Evolutionary conservation across 2,797 vertebrate species (phyloP).

Genomic region (Myotis daubentonii): DNA sequence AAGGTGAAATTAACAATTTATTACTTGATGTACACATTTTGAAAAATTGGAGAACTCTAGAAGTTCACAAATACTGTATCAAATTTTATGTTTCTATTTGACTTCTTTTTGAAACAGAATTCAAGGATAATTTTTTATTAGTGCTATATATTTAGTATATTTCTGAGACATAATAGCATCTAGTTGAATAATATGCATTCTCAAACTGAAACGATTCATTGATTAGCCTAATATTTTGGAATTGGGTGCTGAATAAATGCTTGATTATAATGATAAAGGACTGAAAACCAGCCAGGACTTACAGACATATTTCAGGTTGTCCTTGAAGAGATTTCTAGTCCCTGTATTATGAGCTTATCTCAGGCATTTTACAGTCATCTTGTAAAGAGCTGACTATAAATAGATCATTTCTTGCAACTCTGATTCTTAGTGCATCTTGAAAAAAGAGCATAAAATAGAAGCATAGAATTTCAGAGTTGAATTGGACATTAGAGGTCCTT

Average conservation of each 20-base stretch:
- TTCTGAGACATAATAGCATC: conserved; percentile 14
- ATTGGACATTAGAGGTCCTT: not conserved
- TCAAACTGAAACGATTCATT: not conserved
- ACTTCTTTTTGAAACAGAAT: conserved; percentile 22
- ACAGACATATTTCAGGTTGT: conserved; percentile 48
- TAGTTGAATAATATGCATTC: not conserved
- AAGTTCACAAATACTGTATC: not conserved
- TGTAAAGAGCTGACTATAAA: conserved; percentile 60
- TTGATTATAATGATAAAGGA: conserved; percentile 37
- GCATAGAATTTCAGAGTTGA: not conserved
- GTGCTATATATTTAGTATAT: not conserved
- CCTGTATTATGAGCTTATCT: conserved; percentile 39
- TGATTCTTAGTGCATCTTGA: conserved; percentile 43
- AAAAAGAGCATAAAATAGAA: conserved; percentile 52
- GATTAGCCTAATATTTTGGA: not conserved
- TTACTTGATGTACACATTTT: conserved; percentile 1
- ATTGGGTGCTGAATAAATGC: not conserved
- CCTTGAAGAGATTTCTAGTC: conserved; percentile 50
- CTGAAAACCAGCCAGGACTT: not conserved
- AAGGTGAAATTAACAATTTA: conserved; percentile 9
- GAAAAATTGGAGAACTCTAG: not conserved
- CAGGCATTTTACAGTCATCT: conserved; percentile 34
- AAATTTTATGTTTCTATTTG: not conserved
- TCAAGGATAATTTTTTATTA: not conserved
- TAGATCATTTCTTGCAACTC: conserved; percentile 51